Evolutionary conservation across 2,113 vertebrate genomes (phyloP).

Genomic region (Brachypodius melanocephalos): DNA sequence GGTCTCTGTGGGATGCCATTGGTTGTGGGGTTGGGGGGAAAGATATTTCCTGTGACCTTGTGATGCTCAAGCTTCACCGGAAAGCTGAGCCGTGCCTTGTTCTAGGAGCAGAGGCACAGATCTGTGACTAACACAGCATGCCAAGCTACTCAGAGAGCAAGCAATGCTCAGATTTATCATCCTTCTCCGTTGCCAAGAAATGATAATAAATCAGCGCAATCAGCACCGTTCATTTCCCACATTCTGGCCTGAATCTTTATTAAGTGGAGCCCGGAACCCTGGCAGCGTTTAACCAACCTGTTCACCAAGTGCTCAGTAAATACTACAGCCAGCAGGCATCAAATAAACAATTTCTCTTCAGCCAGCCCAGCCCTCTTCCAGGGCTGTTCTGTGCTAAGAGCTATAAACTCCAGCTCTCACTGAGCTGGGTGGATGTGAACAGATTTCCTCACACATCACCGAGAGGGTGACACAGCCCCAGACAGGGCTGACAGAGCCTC

Average conservation of each 20-base stretch:
- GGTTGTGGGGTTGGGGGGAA: background rate
- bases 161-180: background rate
- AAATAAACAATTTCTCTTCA: background rate
- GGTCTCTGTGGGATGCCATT: background rate
- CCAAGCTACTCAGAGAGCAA: accelerated
- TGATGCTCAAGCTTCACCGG: background rate
- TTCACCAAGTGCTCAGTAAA: background rate
- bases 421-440: background rate
- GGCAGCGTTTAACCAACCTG: background rate
- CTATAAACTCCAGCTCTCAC: background rate
- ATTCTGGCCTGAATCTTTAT: background rate
- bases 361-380: background rate
- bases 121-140: background rate
- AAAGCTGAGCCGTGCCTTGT: background rate
- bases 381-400: background rate
- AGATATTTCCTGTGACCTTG: background rate
- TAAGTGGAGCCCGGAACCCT: background rate
- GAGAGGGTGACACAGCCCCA: background rate
- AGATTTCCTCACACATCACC: background rate
- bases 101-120: background rate
- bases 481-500: background rate
- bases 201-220: background rate
- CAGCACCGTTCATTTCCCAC: background rate
- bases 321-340: background rate
- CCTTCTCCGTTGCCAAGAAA: background rate